phyloP scores from a whole-genome alignment of 2,113 vertebrate species.

The Meriones unguiculatus region DNA sequence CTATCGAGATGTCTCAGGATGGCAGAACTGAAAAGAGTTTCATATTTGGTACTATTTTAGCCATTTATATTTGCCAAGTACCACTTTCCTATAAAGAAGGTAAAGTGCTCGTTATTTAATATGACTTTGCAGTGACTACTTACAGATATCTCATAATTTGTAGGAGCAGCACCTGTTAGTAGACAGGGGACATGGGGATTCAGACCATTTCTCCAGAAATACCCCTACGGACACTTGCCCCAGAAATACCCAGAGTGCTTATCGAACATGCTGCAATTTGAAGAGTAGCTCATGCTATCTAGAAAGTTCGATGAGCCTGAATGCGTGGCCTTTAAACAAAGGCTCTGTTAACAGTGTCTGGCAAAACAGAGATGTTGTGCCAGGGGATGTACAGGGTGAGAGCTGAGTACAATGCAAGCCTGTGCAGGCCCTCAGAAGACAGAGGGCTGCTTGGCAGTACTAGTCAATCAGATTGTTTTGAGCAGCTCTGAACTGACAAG shows the following conservation, averaged over 20 bases:
- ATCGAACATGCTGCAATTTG: not conserved
- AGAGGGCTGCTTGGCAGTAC: not conserved
- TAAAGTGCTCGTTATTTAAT: not conserved
- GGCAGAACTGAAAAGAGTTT: conserved; percentile 46
- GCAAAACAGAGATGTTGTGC: not conserved
- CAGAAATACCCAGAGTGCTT: not conserved
- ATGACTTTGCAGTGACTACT: conserved; percentile 25
- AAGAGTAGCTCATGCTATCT: not conserved
- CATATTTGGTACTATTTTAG: not conserved
- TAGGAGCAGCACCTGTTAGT: not conserved
- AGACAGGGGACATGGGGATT: not conserved
- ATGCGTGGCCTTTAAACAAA: not conserved
- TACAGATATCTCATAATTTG: not conserved
- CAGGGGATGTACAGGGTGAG: not conserved
- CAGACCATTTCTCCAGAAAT: not conserved
- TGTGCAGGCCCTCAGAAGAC: not conserved
- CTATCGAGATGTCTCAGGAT: not conserved
- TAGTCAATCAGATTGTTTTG: not conserved
- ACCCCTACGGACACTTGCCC: not conserved
- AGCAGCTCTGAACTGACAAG: not conserved
- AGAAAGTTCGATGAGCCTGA: not conserved
- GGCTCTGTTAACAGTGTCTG: not conserved
- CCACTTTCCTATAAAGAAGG: not conserved
- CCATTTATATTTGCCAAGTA: conserved; percentile 17
- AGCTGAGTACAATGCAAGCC: not conserved